Base-by-base conservation (phyloP, 2,113 vertebrate genomes). In the Butorides virescens region DNA sequence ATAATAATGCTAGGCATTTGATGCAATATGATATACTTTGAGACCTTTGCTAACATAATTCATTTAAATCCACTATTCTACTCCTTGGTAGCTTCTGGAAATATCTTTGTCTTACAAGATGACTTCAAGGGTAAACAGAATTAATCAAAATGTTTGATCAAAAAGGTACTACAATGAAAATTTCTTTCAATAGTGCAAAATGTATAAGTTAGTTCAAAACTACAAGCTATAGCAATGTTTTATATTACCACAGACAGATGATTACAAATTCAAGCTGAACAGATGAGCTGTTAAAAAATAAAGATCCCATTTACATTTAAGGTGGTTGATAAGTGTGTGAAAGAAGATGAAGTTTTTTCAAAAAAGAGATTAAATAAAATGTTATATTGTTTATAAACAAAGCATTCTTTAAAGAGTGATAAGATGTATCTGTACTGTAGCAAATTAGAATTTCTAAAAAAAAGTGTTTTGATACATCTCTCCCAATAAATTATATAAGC, bases 201-300 rank as follows among this genome's bases (percentile, higher is more conserved):
- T 46, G 3, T n/a, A 3, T 82, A 36, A 25, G 11, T 37, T 55
- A 72, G 16, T 68, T 91, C 29, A 92, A 93, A 93, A 78, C 27
- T 90, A 26, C 55, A 82, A 72, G 17, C 52, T 86, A 30, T 49
- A 53, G 8, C 5, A 90, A 79, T 1, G 2, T 59, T 76, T 83
- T 80, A 8, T 83, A 47, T 86, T 94, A 47, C 50, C 14, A 80
- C 6, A 58, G 62, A 77, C 10, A 89, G 58, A 68, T 55, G 39
- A 86, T 86, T 91, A 70, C 23, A 83, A 92, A 96, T 94, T 89
- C 59, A 78, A 56, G 15, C 16, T 83, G 58, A 95, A 90, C 62
- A 87, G 66, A 92, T 39, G 61, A 93, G 29, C 29, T 92, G 42
- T 75, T 96, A 91, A 81, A 94, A 96, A 83, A 81, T 65, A 90